phyloP scores from a whole-genome alignment of 2,888 invertebrate species.

The Brachypalpus laphriformis region DNA sequence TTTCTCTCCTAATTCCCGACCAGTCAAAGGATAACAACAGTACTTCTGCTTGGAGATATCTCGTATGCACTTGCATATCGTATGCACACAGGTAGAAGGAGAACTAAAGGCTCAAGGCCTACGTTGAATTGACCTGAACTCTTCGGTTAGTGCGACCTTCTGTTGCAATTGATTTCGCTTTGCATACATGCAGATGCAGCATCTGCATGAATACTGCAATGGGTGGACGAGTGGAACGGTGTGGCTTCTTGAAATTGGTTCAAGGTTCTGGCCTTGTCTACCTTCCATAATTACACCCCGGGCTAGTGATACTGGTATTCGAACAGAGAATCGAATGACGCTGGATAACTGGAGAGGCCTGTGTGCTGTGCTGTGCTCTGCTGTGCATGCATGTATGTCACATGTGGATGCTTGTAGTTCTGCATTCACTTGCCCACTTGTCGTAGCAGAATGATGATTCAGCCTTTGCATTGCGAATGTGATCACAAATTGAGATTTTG shows the following conservation, averaged over 20 bases:
- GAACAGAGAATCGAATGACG: constrained; percentile 25
- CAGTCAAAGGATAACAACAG: constrained; percentile 30
- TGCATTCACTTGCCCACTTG: constrained; percentile 47
- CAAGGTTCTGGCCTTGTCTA: constrained; percentile 70
- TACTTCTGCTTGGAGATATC: neutral
- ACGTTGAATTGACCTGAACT: constrained; percentile 56
- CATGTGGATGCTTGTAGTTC: constrained; percentile 12
- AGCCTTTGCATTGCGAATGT: constrained; percentile 47
- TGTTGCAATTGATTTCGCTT: constrained; percentile 64
- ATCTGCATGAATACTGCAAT: constrained; percentile 28
- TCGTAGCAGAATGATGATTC: constrained; percentile 42
- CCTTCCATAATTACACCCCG: constrained; percentile 58
- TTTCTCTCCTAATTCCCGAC: neutral
- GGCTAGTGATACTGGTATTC: constrained; percentile 30
- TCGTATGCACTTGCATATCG: constrained; percentile 1
- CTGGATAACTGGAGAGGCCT: constrained; percentile 6
- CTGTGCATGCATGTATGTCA: constrained; percentile 50
- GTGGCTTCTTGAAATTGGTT: constrained; percentile 63
- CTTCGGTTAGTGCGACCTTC: constrained; percentile 57
- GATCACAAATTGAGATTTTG: constrained; percentile 51
- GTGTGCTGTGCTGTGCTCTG: neutral
- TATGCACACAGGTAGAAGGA: constrained; percentile 19
- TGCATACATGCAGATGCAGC: constrained; percentile 51
- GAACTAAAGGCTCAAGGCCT: constrained; percentile 37
- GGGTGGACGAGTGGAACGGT: constrained; percentile 9